Evolutionary conservation across 2,797 vertebrate species (phyloP), one percentile per base, ranked within the genome.

Genomic region (Zonotrichia albicollis): DNA sequence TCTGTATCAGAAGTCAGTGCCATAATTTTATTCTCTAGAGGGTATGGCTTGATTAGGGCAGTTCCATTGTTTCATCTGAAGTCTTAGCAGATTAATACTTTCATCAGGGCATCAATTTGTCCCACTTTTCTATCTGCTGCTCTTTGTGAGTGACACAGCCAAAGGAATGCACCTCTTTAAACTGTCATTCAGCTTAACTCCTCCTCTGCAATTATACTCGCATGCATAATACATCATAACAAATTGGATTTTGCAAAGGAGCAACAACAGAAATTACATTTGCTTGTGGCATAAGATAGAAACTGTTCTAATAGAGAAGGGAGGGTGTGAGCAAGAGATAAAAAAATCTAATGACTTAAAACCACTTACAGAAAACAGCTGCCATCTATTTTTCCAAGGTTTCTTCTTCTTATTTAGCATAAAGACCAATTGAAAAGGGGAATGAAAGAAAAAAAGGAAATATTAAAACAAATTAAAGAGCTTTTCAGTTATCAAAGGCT

Each of bases 211-310:
- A 96, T 97, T 97, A 95, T 72, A 91, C 96, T 95, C 42, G 76
- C 96, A 96, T 97, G 90, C 91, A 96, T 97, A 97, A 96, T 96
- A 96, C 85, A 98, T 97, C 96, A 96, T 97, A 97, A 97, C 95
- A 95, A 97, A 95, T 96, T 96, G 97, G 94, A 96, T 96, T 88
- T 91, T 94, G 87, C 83, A 70, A 96, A 97, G 90, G 76, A 84
- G 90, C 55, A 79, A 94, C 14, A 74, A 90, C 90, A 96, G 88
- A 94, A 96, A 95, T 96, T 96, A 95, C 94, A 83, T 91, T 96
- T 95, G 89, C 83, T 86, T 91, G 84, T 93, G 92, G 93, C 93
- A 96, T 94, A 73, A 94, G 71, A 89, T 45, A 91, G 95, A 84
- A 92, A 76, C 54, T 91, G 83, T 70, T 92, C 26, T 90, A 94